These are phyloP conservation scores for Troides aeacus DNA, from an alignment of 2,888 invertebrate species.

Conservation along the genomic window DNA sequence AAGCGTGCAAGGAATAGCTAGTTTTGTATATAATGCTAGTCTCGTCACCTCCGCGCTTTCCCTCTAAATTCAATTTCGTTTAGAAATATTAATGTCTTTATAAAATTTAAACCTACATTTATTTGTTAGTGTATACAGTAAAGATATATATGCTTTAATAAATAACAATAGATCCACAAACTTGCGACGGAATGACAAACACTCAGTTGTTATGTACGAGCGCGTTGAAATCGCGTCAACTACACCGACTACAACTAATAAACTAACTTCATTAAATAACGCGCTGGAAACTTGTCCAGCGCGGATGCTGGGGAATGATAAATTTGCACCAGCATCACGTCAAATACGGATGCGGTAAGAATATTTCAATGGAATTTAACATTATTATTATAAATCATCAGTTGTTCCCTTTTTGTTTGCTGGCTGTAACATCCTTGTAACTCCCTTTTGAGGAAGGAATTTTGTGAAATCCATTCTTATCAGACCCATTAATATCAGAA, in stretches of 20 bases:
- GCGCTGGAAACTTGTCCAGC: conserved; percentile 60
- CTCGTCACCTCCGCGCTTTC: no score
- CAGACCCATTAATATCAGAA: no score
- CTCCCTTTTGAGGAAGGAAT: no score
- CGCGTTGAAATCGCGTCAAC: conserved; percentile 41
- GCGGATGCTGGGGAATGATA: conserved; percentile 42
- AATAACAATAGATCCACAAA: not conserved
- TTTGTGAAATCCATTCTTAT: no score
- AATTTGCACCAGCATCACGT: conserved; percentile 12
- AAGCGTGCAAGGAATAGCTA: no score
- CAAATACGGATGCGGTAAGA: conserved; percentile 14
- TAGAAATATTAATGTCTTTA: no score
- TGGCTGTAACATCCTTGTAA: no score
- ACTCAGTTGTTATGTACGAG: conserved; percentile 15
- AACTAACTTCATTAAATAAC: conserved; percentile 74
- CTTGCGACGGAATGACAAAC: conserved; percentile 11
- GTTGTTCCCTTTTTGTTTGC: no score
- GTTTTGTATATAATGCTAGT: no score
- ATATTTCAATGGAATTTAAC: not conserved
- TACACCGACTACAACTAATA: conserved; percentile 57
- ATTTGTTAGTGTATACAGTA: no score
- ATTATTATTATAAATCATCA: not conserved
- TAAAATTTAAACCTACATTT: no score
- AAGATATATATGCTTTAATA: not conserved
- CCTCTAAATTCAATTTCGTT: no score